Percentiles rank a stretch among this genome's conserved stretches.
Conservation (phyloP, 2,888 invertebrate genomes). For the Theristus sp. region DNA sequence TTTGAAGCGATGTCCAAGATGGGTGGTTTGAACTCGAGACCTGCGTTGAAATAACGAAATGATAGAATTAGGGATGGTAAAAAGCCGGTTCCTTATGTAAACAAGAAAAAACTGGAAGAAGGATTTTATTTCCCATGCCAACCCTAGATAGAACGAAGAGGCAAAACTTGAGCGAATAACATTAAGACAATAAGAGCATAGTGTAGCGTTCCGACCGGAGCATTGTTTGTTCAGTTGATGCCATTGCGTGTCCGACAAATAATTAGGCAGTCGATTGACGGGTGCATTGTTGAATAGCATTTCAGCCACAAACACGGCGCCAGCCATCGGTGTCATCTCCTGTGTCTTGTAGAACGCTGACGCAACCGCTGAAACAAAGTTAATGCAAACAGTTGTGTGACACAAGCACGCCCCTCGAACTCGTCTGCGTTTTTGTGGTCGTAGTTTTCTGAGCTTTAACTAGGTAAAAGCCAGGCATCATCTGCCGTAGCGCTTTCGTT, state of each 20-base stretch:
- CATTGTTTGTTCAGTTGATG: background rate
- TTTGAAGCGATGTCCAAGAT: background rate
- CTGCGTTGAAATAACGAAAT: background rate
- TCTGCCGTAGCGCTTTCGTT: too few relatives aligned
- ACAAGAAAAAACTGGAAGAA: too few relatives aligned
- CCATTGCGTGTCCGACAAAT: background rate
- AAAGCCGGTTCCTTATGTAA: too few relatives aligned
- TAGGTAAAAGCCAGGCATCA: too few relatives aligned
- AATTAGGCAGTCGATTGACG: background rate
- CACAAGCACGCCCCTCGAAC: too few relatives aligned
- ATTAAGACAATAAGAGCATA: background rate
- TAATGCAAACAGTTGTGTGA: background rate
- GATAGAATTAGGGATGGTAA: too few relatives aligned
- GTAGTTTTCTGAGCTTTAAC: too few relatives aligned
- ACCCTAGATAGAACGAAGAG: too few relatives aligned
- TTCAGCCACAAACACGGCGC: background rate
- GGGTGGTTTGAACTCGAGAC: background rate
- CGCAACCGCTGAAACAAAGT: background rate
- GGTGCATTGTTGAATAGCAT: background rate
- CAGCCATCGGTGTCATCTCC: background rate
- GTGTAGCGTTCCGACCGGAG: background rate
- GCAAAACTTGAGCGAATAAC: background rate
- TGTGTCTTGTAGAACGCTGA: background rate
- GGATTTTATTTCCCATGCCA: too few relatives aligned
- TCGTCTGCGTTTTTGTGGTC: too few relatives aligned